Evolutionary conservation across 1,140 invertebrate species (phyloP).

Genomic region (Andrena cerasifolii): DNA sequence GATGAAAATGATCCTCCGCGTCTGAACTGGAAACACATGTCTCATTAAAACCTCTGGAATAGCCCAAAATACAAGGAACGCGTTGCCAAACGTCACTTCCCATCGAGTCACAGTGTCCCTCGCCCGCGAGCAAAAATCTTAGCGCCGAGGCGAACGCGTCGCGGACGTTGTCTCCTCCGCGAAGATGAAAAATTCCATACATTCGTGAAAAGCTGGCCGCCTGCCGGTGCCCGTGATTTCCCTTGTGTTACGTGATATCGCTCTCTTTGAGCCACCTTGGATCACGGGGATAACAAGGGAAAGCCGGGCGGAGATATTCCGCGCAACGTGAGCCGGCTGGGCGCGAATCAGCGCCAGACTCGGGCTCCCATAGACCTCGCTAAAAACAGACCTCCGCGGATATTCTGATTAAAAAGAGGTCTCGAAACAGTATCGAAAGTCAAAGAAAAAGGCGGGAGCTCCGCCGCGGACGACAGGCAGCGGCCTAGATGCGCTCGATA

Average conservation of each 20-base stretch:
- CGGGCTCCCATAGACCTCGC: background rate
- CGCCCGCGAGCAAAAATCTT: too few species aligned
- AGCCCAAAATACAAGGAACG: too few species aligned
- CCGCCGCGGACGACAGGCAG: background rate
- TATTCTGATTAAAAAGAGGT: background rate
- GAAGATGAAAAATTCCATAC: constrained; percentile 68
- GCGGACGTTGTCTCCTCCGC: background rate
- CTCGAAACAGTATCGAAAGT: background rate
- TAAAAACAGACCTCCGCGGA: background rate
- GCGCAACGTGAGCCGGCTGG: too few species aligned
- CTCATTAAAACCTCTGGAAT: too few species aligned
- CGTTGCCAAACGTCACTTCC: too few species aligned
- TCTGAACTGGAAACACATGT: too few species aligned
- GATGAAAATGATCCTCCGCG: too few species aligned
- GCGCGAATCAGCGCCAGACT: too few species aligned
- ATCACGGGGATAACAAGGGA: constrained; percentile 27
- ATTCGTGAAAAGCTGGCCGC: constrained; percentile 59
- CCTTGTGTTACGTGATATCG: constrained; percentile 55
- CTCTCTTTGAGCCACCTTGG: constrained; percentile 22
- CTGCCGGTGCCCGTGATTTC: constrained; percentile 53
- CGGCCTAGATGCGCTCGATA: background rate
- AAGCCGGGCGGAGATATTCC: constrained; percentile 17
- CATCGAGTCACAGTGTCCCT: too few species aligned
- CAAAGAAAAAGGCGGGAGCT: background rate
- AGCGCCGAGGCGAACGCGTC: background rate